A percentile compares a stretch with the other conserved stretches of the same genome.
phyloP scores from a whole-genome alignment of 2,888 invertebrate species.

The Omphaloscelis lunosa region DNA sequence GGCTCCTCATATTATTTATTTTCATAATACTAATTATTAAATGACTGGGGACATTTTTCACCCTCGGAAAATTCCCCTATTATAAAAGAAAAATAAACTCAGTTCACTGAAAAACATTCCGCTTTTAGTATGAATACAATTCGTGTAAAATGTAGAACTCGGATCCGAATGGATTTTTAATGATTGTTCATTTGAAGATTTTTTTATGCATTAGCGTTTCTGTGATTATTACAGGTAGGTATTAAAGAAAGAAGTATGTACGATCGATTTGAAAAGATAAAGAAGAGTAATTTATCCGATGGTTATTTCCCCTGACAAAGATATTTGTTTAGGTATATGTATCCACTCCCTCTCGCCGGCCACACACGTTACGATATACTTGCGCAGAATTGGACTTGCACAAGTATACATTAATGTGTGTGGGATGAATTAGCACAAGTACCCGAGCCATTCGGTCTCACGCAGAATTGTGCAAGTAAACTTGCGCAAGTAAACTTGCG shows the following conservation, averaged over 20 bases:
- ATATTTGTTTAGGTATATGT: no score
- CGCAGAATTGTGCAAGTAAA: no score
- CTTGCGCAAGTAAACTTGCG: no score
- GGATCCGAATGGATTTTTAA: conserved; percentile 34
- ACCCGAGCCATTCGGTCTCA: no score
- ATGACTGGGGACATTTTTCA: conserved; percentile 18
- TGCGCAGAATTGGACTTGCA: no score
- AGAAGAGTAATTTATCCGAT: no score
- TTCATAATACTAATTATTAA: conserved; percentile 12
- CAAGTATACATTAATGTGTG: no score
- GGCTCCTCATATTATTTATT: neutral
- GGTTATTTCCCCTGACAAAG: no score
- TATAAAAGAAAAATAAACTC: conserved; percentile 21
- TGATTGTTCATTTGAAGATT: conserved; percentile 37
- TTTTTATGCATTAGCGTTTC: neutral
- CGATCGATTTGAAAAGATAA: neutral
- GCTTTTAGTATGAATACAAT: conserved; percentile 27
- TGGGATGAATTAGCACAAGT: no score
- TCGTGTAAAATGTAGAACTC: conserved; percentile 20
- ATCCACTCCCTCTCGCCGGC: no score
- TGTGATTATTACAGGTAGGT: neutral
- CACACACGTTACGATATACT: no score
- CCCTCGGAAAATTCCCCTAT: neutral
- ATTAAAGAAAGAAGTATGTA: neutral
- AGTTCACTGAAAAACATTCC: neutral